phyloP scores from a whole-genome alignment of 2,113 vertebrate genomes.

The Galeopterus variegatus region DNA sequence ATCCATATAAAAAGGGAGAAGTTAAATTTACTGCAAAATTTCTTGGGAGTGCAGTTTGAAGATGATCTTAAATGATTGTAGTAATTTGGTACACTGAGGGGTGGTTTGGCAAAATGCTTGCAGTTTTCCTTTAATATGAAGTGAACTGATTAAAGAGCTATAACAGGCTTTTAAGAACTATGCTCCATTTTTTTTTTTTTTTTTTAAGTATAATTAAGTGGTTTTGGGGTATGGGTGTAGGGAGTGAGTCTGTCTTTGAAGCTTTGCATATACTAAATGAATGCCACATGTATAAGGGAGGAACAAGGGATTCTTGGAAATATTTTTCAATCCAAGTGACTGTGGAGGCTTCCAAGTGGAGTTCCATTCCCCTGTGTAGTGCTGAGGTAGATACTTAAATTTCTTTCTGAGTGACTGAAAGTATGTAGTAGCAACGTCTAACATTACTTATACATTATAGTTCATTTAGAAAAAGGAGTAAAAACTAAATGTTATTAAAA shows the following conservation, averaged over 20 bases:
- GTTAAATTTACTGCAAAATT: neutral
- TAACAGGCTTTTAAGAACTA: neutral
- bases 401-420: constrained; percentile 17
- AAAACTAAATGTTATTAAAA: constrained; percentile 1
- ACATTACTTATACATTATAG: neutral
- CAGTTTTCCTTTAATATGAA: neutral
- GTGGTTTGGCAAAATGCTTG: neutral
- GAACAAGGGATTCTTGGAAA: constrained; percentile 37
- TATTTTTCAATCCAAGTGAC: neutral
- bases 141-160: neutral
- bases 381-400: constrained; percentile 36
- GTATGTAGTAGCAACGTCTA: neutral
- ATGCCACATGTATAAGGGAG: constrained; percentile 59
- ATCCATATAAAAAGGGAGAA: constrained; percentile 1
- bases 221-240: constrained; percentile 49
- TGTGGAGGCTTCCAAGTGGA: constrained; percentile 24
- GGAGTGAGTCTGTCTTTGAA: constrained; percentile 66
- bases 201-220: constrained; percentile 33
- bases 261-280: constrained; percentile 58
- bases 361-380: neutral
- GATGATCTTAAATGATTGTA: constrained; percentile 13
- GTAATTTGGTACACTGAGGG: constrained; percentile 4
- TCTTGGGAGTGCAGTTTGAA: constrained; percentile 62
- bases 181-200: neutral
- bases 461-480: constrained; percentile 42